Conservation (phyloP, 2,797 vertebrate species). For the Microcaecilia unicolor region DNA sequence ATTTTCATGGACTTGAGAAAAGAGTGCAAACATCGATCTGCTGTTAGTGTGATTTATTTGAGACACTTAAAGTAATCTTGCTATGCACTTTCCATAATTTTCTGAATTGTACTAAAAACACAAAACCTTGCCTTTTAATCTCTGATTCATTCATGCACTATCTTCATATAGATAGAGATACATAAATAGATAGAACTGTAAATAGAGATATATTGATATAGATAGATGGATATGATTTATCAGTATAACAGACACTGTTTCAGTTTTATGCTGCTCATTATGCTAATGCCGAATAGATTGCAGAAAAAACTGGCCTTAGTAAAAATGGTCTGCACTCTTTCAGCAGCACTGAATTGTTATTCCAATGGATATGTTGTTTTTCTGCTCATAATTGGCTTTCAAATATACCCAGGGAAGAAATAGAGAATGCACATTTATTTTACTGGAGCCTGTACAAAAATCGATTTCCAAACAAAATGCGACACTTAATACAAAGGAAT, state of each 20-base stretch:
- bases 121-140: too few relatives aligned
- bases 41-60: not conserved
- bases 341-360: constrained; percentile 18
- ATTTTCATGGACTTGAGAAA: too few relatives aligned
- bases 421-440: constrained; percentile 21
- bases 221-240: constrained; percentile 20
- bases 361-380: constrained; percentile 2
- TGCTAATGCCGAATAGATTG: constrained; percentile 2
- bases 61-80: not conserved
- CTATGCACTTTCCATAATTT: not conserved
- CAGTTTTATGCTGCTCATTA: constrained; percentile 6
- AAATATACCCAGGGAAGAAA: constrained; percentile 8
- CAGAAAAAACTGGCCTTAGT: constrained; percentile 11
- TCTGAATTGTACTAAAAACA: not conserved
- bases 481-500: constrained; percentile 8
- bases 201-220: too few relatives aligned
- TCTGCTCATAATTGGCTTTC: constrained; percentile 22
- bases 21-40: not conserved
- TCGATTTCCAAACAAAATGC: constrained; percentile 9
- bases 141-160: constrained; percentile 7
- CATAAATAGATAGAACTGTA: too few relatives aligned
- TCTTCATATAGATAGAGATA: too few relatives aligned
- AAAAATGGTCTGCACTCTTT: constrained; percentile 9
- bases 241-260: constrained; percentile 1
- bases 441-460: constrained; percentile 28